phyloP scores from a whole-genome alignment of 2,888 invertebrate genomes.

The Ferdinandea cuprea region DNA sequence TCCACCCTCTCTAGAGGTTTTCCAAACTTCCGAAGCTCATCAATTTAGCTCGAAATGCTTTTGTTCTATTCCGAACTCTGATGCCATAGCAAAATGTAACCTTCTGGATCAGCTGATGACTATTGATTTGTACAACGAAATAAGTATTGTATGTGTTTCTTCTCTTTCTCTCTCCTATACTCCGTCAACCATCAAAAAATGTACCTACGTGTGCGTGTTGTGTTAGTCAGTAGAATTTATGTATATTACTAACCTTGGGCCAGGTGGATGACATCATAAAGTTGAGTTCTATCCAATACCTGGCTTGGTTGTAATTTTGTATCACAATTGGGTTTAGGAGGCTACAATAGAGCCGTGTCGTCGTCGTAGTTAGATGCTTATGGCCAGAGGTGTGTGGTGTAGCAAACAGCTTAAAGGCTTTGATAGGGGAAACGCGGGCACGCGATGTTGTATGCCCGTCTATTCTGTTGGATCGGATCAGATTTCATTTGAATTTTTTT shows the following conservation, averaged over 20 bases:
- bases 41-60: background rate
- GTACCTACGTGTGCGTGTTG: constrained; percentile 27
- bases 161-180: background rate
- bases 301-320: constrained; percentile 29
- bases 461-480: constrained; percentile 35
- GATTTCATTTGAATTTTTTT: constrained; percentile 22
- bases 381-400: background rate
- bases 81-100: background rate
- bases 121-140: constrained; percentile 7
- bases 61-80: background rate
- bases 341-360: background rate
- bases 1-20: background rate
- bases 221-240: no score
- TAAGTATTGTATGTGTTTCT: background rate
- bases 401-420: background rate
- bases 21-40: constrained; percentile 16
- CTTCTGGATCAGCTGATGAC: constrained; percentile 40
- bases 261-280: constrained; percentile 62
- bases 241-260: constrained; percentile 57
- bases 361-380: background rate
- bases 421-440: constrained; percentile 2
- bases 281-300: constrained; percentile 1
- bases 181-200: background rate
- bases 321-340: constrained; percentile 5
- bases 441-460: constrained; percentile 28